phyloP scores from a whole-genome alignment of 1,140 invertebrate genomes.

The Drosophila nannoptera region DNA sequence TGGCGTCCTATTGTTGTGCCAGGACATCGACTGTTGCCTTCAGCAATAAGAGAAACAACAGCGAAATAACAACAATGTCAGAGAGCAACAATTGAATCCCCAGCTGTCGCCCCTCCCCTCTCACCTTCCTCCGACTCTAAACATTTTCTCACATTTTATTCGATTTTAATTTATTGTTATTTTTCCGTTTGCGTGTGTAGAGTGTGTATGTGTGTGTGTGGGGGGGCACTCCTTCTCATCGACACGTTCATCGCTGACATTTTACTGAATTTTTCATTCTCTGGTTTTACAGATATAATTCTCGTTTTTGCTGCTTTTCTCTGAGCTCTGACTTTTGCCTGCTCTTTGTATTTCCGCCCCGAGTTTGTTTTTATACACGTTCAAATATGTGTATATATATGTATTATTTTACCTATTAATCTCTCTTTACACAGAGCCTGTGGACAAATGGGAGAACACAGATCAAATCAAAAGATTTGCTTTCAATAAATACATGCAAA shows the following conservation, averaged over 20 bases:
- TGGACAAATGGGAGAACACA: constrained; percentile 36
- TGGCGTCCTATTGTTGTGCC: not conserved
- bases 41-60: constrained; percentile 7
- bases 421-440: constrained; percentile 27
- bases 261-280: constrained; percentile 35
- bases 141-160: constrained; percentile 30
- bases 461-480: constrained; percentile 41
- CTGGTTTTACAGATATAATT: constrained; percentile 24
- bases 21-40: constrained; percentile 2
- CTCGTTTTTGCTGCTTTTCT: constrained; percentile 18
- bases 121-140: constrained; percentile 2
- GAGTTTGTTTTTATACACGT: constrained; percentile 1
- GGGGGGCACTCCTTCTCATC: constrained; percentile 9
- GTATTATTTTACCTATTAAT: too few species aligned
- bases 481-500: constrained; percentile 28
- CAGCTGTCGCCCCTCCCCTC: constrained; percentile 6
- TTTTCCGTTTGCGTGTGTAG: constrained; percentile 4
- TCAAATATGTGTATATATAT: too few species aligned
- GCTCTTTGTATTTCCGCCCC: constrained; percentile 26
- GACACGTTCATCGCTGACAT: constrained; percentile 19
- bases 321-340: constrained; percentile 19
- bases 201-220: too few species aligned
- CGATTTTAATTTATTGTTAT: constrained; percentile 42
- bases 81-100: constrained; percentile 21
- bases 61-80: not conserved